Evolutionary conservation across 2,888 invertebrate genomes (phyloP).

Genomic region (Dryomyza anilis): DNA sequence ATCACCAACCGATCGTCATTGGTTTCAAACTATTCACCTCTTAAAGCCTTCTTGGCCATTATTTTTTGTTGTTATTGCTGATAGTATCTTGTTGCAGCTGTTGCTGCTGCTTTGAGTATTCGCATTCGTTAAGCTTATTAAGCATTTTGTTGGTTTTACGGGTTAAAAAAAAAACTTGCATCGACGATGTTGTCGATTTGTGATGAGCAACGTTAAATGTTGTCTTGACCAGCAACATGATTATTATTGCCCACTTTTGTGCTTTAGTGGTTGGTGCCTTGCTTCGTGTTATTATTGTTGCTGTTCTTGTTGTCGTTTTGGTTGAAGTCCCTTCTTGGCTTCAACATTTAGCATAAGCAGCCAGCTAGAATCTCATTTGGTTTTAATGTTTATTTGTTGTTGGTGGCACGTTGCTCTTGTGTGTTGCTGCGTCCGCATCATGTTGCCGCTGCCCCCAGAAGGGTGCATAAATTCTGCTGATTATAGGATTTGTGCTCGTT

Average conservation of each 20-base stretch:
- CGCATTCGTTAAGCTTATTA: constrained; percentile 18
- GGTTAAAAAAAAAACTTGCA: constrained; percentile 42
- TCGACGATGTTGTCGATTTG: constrained; percentile 27
- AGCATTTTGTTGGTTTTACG: constrained; percentile 44
- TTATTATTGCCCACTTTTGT: constrained; percentile 35
- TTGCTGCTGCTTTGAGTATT: neutral
- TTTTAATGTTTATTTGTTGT: constrained; percentile 15
- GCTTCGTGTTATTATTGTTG: neutral
- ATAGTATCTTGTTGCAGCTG: too few relatives aligned
- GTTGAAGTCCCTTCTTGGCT: neutral
- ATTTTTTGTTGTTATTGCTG: too few relatives aligned
- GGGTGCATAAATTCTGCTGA: constrained; percentile 8
- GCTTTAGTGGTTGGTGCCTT: neutral
- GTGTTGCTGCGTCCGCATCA: neutral
- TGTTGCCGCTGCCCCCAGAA: neutral
- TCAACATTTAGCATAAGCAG: neutral
- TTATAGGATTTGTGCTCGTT: neutral
- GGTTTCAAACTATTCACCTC: too few relatives aligned
- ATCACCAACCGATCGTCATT: constrained; percentile 9
- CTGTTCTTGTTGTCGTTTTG: neutral
- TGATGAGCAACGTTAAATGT: too few relatives aligned
- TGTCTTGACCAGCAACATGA: constrained; percentile 40
- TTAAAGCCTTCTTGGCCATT: too few relatives aligned
- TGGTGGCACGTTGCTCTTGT: too few relatives aligned
- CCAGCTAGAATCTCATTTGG: too few relatives aligned